Conservation (phyloP, 2,113 vertebrate species). For the Pygoscelis adeliae region DNA sequence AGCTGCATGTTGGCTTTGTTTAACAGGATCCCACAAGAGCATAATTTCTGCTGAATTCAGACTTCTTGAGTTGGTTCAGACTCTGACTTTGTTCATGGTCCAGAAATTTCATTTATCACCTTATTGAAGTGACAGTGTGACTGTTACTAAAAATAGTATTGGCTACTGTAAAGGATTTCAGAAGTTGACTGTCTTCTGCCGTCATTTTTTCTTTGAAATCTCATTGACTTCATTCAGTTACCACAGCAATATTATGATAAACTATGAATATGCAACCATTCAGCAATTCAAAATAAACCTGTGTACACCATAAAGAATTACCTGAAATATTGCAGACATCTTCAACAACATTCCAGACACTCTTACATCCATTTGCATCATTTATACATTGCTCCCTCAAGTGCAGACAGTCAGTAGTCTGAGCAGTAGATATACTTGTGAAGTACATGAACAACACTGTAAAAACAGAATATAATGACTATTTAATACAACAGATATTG, state of each 20-base stretch:
- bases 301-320: constrained; percentile 2
- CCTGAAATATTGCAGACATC: constrained; percentile 73
- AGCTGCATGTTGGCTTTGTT: background rate
- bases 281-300: background rate
- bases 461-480: constrained; percentile 2
- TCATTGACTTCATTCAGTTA: background rate
- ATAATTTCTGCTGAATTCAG: background rate
- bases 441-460: constrained; percentile 62
- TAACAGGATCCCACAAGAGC: background rate
- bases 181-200: background rate
- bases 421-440: background rate
- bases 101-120: background rate
- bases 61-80: background rate
- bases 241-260: background rate
- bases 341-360: constrained; percentile 65
- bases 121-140: background rate
- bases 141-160: background rate
- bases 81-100: background rate
- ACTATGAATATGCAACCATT: background rate
- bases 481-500: background rate
- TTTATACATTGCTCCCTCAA: constrained; percentile 65
- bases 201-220: background rate
- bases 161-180: background rate
- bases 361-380: constrained; percentile 47
- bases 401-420: constrained; percentile 47